A percentile compares a stretch with the other conserved stretches of the same genome.
Evolutionary conservation across 1,140 invertebrate species (phyloP).

Genomic region (Charaxes varanes): DNA sequence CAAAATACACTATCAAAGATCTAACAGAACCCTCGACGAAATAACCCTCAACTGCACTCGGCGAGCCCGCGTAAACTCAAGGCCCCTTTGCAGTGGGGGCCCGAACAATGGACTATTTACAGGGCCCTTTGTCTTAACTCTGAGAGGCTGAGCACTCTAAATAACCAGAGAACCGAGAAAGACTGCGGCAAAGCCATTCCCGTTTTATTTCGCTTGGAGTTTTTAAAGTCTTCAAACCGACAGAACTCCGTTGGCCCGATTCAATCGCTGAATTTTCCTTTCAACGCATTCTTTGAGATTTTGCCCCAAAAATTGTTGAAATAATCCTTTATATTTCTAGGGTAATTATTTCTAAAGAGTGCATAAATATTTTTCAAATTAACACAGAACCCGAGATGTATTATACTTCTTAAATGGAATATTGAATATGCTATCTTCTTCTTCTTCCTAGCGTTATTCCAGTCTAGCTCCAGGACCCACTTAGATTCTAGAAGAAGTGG

Average conservation of each 20-base stretch:
- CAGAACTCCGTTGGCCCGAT: conserved; percentile 4
- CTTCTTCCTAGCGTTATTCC: too few relatives aligned
- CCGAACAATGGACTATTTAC: conserved; percentile 54
- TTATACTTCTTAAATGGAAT: too few relatives aligned
- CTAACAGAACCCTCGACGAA: conserved; percentile 19
- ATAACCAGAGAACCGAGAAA: conserved; percentile 24
- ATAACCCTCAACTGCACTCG: conserved; percentile 20
- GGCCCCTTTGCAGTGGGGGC: conserved; percentile 27
- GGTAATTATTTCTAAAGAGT: too few relatives aligned
- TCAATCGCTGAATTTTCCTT: conserved; percentile 5
- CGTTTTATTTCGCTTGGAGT: conserved; percentile 12
- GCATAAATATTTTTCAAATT: too few relatives aligned
- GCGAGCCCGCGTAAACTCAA: conserved; percentile 47
- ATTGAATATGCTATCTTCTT: too few relatives aligned
- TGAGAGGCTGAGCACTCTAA: conserved; percentile 39
- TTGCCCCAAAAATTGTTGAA: too few relatives aligned
- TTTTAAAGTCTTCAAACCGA: conserved; percentile 7
- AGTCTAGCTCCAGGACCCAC: too few relatives aligned
- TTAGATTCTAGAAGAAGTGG: too few relatives aligned
- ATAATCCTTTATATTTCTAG: too few relatives aligned
- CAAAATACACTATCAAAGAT: conserved; percentile 21
- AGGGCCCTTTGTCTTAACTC: conserved; percentile 41
- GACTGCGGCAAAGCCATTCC: conserved; percentile 19
- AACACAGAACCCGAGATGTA: too few relatives aligned
- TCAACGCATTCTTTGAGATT: too few relatives aligned